Percentiles rank a stretch among this genome's conserved stretches.
Conservation (phyloP, 30 jellyfish, hydroid and myxozoan species). For the Pseudorhiza aurosa region DNA sequence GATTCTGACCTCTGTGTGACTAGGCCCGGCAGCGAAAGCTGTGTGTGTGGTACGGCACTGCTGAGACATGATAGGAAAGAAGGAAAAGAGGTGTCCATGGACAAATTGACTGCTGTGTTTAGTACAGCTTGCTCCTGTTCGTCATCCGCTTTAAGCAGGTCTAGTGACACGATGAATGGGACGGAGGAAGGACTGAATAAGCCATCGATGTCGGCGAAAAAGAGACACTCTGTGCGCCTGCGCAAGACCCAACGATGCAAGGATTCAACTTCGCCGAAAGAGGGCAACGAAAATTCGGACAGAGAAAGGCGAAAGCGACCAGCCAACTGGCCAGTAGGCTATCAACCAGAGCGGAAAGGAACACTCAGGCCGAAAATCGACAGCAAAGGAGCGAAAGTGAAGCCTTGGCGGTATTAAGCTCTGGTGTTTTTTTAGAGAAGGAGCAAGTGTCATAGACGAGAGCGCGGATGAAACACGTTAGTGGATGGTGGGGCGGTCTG, state of each 20-base stretch:
- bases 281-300: conserved; percentile 42
- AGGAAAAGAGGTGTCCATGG: conserved; percentile 30
- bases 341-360: conserved; percentile 28
- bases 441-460: too few species aligned
- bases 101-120: conserved; percentile 49
- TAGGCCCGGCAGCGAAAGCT: conserved; percentile 15
- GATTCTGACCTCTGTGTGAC: conserved; percentile 17
- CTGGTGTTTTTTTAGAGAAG: too few species aligned
- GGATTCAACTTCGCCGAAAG: conserved; percentile 1
- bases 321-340: conserved; percentile 55
- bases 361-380: conserved; percentile 52
- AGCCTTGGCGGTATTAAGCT: conserved; percentile 62
- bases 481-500: too few species aligned
- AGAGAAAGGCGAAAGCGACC: conserved; percentile 59
- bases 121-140: conserved; percentile 68
- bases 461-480: too few species aligned
- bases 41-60: conserved; percentile 2
- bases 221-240: conserved; percentile 5
- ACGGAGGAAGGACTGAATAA: neutral
- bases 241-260: conserved; percentile 2
- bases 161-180: neutral
- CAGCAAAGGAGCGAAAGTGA: neutral
- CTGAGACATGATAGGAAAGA: neutral
- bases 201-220: neutral
- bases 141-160: conserved; percentile 23